Percentiles rank a stretch among this genome's conserved stretches.
Evolutionary conservation across 2,797 vertebrate genomes (phyloP).

Genomic region (Gadopsis bispinosus): DNA sequence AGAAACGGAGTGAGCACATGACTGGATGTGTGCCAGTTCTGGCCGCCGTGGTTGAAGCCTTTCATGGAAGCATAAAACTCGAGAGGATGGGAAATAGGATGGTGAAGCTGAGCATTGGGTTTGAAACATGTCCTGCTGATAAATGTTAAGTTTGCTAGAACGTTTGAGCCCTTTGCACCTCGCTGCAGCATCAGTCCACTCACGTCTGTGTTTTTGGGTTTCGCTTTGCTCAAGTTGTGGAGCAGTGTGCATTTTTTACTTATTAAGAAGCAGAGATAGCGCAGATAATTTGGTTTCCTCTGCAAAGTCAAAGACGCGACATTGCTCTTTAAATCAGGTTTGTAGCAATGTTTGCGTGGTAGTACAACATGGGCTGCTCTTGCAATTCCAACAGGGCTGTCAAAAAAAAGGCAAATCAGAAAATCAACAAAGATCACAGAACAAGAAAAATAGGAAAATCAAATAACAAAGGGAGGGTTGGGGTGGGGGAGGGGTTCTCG

Average conservation of each 20-base stretch:
- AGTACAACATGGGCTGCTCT: not conserved
- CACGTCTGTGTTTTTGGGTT: constrained; percentile 10
- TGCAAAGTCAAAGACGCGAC: constrained; percentile 8
- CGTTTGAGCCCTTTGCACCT: constrained; percentile 13
- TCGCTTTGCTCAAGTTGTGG: not conserved
- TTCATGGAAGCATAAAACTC: constrained; percentile 34
- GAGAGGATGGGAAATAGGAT: constrained; percentile 40
- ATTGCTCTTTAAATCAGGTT: constrained; percentile 16
- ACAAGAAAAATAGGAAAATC: constrained; percentile 24
- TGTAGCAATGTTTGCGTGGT: not conserved
- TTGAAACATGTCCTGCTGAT: constrained; percentile 33
- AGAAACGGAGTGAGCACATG: constrained; percentile 39
- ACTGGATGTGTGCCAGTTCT: constrained; percentile 49
- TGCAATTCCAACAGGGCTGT: constrained; percentile 15
- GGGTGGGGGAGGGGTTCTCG: constrained; percentile 37
- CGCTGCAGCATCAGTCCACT: not conserved
- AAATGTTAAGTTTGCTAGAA: constrained; percentile 28
- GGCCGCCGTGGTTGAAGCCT: constrained; percentile 18
- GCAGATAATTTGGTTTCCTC: constrained; percentile 22
- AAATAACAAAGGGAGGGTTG: constrained; percentile 50
- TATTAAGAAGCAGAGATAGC: constrained; percentile 3
- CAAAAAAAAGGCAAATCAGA: constrained; percentile 19
- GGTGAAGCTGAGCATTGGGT: constrained; percentile 14
- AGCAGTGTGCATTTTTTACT: not conserved
- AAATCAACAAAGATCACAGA: constrained; percentile 16